These are phyloP conservation scores for Chlorospingus flavigularis DNA, from an alignment of 2,797 vertebrate species.

Conservation along the genomic window DNA sequence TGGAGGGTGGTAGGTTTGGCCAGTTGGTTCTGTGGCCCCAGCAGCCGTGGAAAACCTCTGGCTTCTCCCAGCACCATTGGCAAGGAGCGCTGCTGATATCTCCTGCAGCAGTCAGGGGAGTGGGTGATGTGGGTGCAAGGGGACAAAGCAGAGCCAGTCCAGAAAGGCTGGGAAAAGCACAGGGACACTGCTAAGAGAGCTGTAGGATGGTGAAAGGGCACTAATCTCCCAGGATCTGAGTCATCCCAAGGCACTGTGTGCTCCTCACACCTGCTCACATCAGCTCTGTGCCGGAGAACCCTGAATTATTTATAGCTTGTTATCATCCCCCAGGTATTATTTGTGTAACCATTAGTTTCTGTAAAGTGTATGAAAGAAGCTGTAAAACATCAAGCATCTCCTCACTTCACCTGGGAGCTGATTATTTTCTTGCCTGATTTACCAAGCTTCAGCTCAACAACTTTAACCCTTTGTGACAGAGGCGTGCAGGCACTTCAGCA, in stretches of 20 bases:
- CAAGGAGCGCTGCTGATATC: rapidly evolving
- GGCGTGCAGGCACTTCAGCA: rapidly evolving
- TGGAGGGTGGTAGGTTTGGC: not conserved
- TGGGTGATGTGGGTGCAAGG: rapidly evolving
- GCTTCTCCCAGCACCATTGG: rapidly evolving
- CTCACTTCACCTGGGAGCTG: not conserved
- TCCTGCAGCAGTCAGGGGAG: not conserved
- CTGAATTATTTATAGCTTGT: slow-evolving; percentile 43
- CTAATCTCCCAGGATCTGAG: rapidly evolving
- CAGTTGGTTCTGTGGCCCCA: not conserved
- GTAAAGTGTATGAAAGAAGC: slow-evolving; percentile 36
- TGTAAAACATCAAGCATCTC: slow-evolving; percentile 29
- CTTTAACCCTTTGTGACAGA: not conserved
- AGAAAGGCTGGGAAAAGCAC: not conserved
- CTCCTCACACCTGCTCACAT: not conserved
- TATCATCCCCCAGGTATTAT: slow-evolving; percentile 45
- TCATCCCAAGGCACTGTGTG: not conserved
- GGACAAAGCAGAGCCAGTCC: not conserved
- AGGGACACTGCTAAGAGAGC: not conserved
- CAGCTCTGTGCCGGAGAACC: not conserved
- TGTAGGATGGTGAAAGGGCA: not conserved
- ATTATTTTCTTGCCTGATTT: slow-evolving; percentile 21
- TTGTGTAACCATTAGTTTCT: slow-evolving; percentile 53
- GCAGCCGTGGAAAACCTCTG: rapidly evolving
- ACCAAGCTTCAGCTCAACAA: not conserved